Conservation (phyloP, 2,888 invertebrate genomes). For the Eupithecia inturbata region DNA sequence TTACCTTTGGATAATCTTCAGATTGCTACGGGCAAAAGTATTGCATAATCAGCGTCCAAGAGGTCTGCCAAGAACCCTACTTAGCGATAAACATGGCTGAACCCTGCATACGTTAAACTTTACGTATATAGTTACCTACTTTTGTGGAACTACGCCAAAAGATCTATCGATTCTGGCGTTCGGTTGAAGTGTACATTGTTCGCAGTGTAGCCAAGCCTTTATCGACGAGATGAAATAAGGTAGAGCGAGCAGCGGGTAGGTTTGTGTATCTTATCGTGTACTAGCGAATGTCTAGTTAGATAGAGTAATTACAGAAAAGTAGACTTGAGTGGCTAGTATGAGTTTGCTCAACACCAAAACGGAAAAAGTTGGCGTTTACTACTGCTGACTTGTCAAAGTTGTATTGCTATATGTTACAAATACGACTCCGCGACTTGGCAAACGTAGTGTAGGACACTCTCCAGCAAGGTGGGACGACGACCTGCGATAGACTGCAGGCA, state of each 20-base stretch:
- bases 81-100: slow-evolving; percentile 3
- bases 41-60: background rate
- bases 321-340: no score
- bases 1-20: background rate
- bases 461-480: no score
- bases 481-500: no score
- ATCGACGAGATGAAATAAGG: slow-evolving; percentile 13
- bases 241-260: background rate
- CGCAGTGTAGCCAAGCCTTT: slow-evolving; percentile 20
- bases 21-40: background rate
- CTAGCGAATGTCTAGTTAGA: background rate
- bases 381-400: no score
- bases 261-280: background rate
- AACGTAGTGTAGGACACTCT: no score
- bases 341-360: no score
- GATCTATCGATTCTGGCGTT: slow-evolving; percentile 37
- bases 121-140: slow-evolving; percentile 12
- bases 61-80: slow-evolving; percentile 11
- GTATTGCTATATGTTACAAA: no score
- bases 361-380: no score
- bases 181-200: slow-evolving; percentile 23
- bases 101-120: slow-evolving; percentile 16
- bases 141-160: slow-evolving; percentile 40
- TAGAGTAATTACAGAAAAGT: no score
- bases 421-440: no score